phyloP scores from a whole-genome alignment of 2,113 vertebrate genomes.

The Phylloscopus whistleri region DNA sequence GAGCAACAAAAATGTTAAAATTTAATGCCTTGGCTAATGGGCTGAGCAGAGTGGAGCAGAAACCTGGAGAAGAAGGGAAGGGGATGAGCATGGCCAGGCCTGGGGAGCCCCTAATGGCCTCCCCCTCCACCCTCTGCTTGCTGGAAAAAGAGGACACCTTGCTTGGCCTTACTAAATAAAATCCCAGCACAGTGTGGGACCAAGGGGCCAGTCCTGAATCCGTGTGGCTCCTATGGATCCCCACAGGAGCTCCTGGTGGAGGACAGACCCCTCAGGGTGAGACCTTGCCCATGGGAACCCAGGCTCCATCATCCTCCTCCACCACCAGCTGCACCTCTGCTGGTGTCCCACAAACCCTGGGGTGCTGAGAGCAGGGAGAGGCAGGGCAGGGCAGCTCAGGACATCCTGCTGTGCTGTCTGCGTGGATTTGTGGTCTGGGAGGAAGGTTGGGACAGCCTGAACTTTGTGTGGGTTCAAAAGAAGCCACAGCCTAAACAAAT shows the following conservation, averaged over 20 bases:
- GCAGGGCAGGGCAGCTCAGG: background rate
- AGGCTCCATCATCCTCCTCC: background rate
- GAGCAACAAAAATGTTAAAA: constrained; percentile 33
- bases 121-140: background rate
- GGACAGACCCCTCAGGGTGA: background rate
- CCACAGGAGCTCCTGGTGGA: background rate
- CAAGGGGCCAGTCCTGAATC: rapidly evolving
- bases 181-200: rapidly evolving
- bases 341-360: rapidly evolving
- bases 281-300: background rate
- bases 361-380: background rate
- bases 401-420: no score
- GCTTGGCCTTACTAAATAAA: background rate
- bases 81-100: background rate
- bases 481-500: rapidly evolving
- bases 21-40: constrained; percentile 23
- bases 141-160: background rate
- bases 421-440: background rate
- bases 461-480: background rate
- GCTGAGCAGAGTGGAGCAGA: background rate
- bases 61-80: background rate
- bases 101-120: background rate
- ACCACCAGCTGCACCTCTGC: background rate
- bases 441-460: background rate
- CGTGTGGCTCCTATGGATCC: background rate